Evolutionary conservation across 2,113 vertebrate species (phyloP).

Genomic region (Paralichthys olivaceus): DNA sequence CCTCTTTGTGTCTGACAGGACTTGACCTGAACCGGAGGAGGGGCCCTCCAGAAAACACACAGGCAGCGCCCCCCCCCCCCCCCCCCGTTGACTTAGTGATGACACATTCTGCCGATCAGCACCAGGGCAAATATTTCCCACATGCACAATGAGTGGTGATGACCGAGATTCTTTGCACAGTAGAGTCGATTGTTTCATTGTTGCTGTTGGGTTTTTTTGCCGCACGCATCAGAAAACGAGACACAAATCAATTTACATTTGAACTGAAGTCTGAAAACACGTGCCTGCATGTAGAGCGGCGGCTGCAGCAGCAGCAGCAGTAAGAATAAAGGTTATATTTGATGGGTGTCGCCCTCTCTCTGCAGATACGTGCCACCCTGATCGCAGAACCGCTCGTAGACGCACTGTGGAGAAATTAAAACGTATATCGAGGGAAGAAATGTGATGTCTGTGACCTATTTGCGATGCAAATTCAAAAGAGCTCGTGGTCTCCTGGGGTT

Average conservation of each 20-base stretch:
- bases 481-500: constrained; percentile 39
- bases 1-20: not conserved
- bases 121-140: constrained; percentile 38
- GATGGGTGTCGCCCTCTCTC: constrained; percentile 28
- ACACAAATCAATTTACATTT: constrained; percentile 10
- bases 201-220: not conserved
- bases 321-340: constrained; percentile 36
- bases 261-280: not conserved
- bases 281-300: no score
- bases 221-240: not conserved
- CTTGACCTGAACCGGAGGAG: constrained; percentile 18
- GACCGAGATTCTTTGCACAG: not conserved
- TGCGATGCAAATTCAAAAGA: constrained; percentile 64
- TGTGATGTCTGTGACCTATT: constrained; percentile 46
- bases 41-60: not conserved
- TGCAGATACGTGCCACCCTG: not conserved
- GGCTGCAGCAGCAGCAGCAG: not conserved
- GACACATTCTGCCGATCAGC: constrained; percentile 40
- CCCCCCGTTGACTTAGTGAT: constrained; percentile 38
- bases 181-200: not conserved
- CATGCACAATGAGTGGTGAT: constrained; percentile 19
- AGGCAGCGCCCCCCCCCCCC: not conserved
- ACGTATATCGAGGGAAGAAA: not conserved
- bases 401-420: constrained; percentile 52
- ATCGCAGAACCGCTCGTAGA: constrained; percentile 38